These are phyloP conservation scores for Pteropus rufus DNA, from an alignment of 2,797 vertebrate species.

Conservation along the genomic window DNA sequence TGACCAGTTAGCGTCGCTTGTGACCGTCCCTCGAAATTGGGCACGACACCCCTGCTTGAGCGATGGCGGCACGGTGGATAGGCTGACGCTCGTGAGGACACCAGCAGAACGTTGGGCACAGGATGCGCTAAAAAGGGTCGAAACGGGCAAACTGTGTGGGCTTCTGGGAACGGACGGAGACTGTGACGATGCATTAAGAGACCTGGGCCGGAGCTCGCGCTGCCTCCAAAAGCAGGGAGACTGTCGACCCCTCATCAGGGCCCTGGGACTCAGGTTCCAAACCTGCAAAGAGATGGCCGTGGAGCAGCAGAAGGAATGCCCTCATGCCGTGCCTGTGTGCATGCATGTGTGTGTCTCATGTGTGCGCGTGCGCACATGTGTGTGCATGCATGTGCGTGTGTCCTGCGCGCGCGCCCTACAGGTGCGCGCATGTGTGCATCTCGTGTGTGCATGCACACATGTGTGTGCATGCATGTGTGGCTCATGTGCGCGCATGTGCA, in stretches of 20 bases:
- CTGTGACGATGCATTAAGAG: accelerated
- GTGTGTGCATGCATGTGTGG: no score
- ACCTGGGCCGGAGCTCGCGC: no score
- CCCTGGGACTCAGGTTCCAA: neutral
- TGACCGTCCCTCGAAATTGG: no score
- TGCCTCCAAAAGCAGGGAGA: accelerated
- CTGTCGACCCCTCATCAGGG: accelerated
- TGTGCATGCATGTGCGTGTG: no score
- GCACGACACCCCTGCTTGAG: accelerated
- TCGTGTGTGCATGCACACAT: no score
- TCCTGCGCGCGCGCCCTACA: no score
- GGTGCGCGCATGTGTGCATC: no score
- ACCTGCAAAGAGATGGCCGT: neutral
- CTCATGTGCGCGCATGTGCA: no score
- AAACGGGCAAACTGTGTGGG: accelerated
- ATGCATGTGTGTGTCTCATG: no score
- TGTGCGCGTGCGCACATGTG: no score
- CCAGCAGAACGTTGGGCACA: accelerated
- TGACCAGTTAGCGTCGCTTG: no score
- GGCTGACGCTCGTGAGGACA: accelerated
- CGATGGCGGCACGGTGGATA: accelerated
- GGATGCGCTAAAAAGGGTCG: accelerated
- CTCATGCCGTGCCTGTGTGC: no score
- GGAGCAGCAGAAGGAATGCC: neutral
- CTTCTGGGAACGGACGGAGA: neutral